A percentile compares a stretch with the other conserved stretches of the same genome.
These are phyloP conservation scores for Synanthedon vespiformis DNA, from an alignment of 2,888 invertebrate genomes.

Conservation along the genomic window DNA sequence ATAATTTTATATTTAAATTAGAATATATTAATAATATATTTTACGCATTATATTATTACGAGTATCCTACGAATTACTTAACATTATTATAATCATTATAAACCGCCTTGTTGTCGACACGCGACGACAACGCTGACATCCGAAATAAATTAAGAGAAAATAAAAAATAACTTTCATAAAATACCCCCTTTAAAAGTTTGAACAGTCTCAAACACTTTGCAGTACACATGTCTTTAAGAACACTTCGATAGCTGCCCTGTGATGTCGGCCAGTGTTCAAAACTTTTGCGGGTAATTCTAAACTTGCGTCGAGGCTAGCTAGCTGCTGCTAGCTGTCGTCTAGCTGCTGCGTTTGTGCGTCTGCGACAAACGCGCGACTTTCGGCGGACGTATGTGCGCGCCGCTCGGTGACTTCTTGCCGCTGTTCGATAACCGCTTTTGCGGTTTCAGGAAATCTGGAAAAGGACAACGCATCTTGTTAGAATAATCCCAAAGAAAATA, in stretches of 20 bases:
- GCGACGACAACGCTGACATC: conserved; percentile 28
- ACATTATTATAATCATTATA: conserved; percentile 63
- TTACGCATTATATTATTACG: conserved; percentile 38
- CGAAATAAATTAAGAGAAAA: conserved; percentile 59
- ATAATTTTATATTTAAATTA: conserved; percentile 10
- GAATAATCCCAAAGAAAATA: conserved; percentile 2
- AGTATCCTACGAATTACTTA: conserved; percentile 65
- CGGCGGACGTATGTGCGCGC: conserved; percentile 60
- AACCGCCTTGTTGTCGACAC: conserved; percentile 20
- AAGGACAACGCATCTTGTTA: conserved; percentile 6
- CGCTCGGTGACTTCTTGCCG: conserved; percentile 63
- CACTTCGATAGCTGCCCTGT: conserved; percentile 19
- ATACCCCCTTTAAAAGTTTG: conserved; percentile 20
- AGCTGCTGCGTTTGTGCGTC: conserved; percentile 56
- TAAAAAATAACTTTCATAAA: conserved; percentile 31
- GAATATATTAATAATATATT: conserved; percentile 44
- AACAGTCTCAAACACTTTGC: conserved; percentile 9
- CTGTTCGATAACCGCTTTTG: conserved; percentile 70
- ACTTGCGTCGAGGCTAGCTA: conserved; percentile 10
- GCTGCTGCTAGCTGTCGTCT: too few relatives aligned
- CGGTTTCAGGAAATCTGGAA: conserved; percentile 77
- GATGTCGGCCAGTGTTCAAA: not conserved
- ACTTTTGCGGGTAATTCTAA: conserved; percentile 1
- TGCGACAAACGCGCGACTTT: conserved; percentile 57
- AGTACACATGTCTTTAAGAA: conserved; percentile 1